Evolutionary conservation across 2,797 vertebrate genomes (phyloP).

Genomic region (Garrulus glandarius): DNA sequence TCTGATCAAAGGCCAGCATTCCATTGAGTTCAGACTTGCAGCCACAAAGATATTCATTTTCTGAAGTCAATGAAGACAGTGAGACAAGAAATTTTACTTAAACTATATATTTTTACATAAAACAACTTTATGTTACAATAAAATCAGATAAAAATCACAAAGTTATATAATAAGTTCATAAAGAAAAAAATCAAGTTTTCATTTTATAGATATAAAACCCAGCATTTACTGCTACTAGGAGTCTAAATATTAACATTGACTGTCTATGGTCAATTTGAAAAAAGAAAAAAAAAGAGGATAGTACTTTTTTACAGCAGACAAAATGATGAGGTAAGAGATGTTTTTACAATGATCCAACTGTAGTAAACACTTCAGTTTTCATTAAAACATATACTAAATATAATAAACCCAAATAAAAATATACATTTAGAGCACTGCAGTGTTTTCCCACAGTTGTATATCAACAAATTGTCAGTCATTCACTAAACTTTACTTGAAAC

Average conservation of each 20-base stretch:
- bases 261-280: constrained; percentile 7
- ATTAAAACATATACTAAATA: constrained; percentile 52
- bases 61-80: not conserved
- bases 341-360: constrained; percentile 52
- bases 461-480: constrained; percentile 17
- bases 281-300: not conserved
- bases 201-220: constrained; percentile 70
- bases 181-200: constrained; percentile 70
- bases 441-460: constrained; percentile 59
- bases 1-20: not conserved
- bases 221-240: constrained; percentile 62
- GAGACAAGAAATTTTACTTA: constrained; percentile 60
- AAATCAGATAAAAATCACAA: constrained; percentile 84
- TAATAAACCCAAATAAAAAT: constrained; percentile 71
- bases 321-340: constrained; percentile 49
- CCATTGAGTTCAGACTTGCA: not conserved
- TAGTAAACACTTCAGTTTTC: constrained; percentile 66
- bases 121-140: constrained; percentile 84
- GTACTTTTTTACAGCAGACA: constrained; percentile 55
- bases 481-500: constrained; percentile 40
- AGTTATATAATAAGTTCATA: constrained; percentile 77
- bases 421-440: constrained; percentile 66
- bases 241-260: constrained; percentile 48
- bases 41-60: not conserved
- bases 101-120: constrained; percentile 89